These are phyloP conservation scores for Vicugna pacos DNA, from an alignment of 2,113 vertebrate genomes.

Conservation along the genomic window DNA sequence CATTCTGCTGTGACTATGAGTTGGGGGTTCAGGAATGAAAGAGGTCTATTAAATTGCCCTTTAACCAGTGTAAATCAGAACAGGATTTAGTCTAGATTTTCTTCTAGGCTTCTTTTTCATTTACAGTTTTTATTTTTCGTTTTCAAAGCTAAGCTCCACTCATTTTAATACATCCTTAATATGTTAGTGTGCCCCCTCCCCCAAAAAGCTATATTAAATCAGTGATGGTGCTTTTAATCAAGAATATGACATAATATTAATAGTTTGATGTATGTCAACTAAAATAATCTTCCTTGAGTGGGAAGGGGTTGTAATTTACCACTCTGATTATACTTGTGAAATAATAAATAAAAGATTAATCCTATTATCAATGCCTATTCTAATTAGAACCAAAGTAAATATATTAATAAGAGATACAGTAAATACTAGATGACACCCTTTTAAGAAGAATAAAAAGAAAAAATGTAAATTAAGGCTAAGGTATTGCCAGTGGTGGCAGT, in stretches of 20 bases:
- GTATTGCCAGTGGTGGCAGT: background rate
- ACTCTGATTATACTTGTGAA: background rate
- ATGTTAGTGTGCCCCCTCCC: background rate
- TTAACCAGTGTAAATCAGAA: slow-evolving; percentile 22
- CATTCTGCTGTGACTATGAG: background rate
- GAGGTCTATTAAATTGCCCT: background rate
- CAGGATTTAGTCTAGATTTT: background rate
- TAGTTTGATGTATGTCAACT: slow-evolving; percentile 8
- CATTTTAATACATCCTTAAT: background rate
- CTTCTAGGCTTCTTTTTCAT: background rate
- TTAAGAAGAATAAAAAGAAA: slow-evolving; percentile 12
- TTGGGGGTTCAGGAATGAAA: background rate
- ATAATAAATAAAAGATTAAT: background rate
- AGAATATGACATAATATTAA: background rate
- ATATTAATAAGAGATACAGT: background rate
- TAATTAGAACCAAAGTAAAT: background rate
- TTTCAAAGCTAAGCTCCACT: background rate
- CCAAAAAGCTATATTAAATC: background rate
- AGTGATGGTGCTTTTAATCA: background rate
- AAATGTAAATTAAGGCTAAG: slow-evolving; percentile 25
- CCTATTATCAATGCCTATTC: background rate
- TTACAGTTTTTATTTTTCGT: background rate
- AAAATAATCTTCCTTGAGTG: slow-evolving; percentile 5
- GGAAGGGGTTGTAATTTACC: background rate
- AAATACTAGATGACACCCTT: background rate